Conservation (phyloP, 1,140 invertebrate species). For the Magallana angulata region DNA sequence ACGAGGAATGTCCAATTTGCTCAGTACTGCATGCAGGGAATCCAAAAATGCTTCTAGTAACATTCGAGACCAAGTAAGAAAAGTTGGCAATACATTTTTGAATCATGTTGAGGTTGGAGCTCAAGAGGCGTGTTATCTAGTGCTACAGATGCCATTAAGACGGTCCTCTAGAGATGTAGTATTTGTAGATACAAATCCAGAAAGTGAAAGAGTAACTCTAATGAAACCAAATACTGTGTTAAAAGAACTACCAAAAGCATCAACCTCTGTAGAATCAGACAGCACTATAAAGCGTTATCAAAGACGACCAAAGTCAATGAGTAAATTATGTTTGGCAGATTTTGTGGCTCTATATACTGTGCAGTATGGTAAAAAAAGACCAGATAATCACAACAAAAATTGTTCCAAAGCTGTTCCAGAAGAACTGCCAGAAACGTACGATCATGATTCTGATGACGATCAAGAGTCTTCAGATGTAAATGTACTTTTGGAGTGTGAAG, state of each 20-base stretch:
- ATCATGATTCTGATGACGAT: conserved; percentile 37
- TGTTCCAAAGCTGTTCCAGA: neutral
- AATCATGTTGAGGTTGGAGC: conserved; percentile 39
- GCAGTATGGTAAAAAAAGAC: too few species aligned
- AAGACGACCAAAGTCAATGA: too few species aligned
- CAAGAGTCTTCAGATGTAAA: neutral
- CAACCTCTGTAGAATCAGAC: too few species aligned
- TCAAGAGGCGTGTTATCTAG: conserved; percentile 41
- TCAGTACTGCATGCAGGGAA: conserved; percentile 52
- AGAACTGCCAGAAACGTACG: conserved; percentile 40
- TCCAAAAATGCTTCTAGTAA: conserved; percentile 46
- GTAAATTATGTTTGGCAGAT: too few species aligned
- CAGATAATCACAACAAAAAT: too few species aligned
- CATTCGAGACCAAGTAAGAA: conserved; percentile 51
- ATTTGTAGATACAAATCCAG: conserved; percentile 37
- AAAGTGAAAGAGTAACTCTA: neutral
- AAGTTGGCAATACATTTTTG: conserved; percentile 50
- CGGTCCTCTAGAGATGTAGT: conserved; percentile 1
- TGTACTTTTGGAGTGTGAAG: neutral
- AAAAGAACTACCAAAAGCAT: too few species aligned
- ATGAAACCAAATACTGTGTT: too few species aligned
- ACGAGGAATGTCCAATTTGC: neutral
- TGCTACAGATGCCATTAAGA: conserved; percentile 47
- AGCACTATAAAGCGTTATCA: too few species aligned
- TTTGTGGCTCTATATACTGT: neutral